phyloP scores from a whole-genome alignment of 2,888 invertebrate genomes.

The Philonicus albiceps region DNA sequence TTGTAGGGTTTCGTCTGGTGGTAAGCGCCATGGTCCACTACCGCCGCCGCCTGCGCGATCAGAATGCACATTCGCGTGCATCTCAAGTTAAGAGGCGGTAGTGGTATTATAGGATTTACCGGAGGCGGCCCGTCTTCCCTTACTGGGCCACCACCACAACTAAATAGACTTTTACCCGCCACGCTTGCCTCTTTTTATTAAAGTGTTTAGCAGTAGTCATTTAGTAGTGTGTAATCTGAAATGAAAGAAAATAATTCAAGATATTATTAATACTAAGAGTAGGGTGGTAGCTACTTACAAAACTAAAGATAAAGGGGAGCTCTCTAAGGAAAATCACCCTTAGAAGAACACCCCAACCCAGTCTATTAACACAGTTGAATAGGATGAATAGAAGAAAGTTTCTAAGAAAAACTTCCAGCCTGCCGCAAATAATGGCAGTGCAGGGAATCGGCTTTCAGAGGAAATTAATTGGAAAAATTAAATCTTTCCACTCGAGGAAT shows the following conservation, averaged over 20 bases:
- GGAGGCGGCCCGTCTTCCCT: constrained; percentile 64
- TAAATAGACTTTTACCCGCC: constrained; percentile 60
- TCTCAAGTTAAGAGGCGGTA: constrained; percentile 59
- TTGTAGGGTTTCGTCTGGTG: constrained; percentile 91
- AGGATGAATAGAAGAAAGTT: background rate
- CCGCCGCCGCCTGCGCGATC: constrained; percentile 77
- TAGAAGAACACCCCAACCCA: background rate
- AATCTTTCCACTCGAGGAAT: background rate
- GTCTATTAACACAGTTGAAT: background rate
- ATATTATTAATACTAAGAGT: background rate
- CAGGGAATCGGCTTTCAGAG: background rate
- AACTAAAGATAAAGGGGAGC: background rate
- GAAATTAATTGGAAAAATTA: background rate
- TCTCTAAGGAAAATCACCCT: background rate
- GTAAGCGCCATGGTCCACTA: constrained; percentile 84
- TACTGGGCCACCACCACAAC: constrained; percentile 54
- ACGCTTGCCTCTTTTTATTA: constrained; percentile 67
- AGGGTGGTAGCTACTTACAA: background rate
- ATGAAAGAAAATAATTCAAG: background rate
- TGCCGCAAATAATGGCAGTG: background rate
- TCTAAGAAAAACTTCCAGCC: background rate
- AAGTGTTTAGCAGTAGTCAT: constrained; percentile 50
- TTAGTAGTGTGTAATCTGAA: constrained; percentile 36
- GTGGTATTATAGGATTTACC: constrained; percentile 49
- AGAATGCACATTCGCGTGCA: constrained; percentile 89